These are phyloP conservation scores for Chaetophractus vellerosus DNA, from an alignment of 2,797 vertebrate genomes.

Conservation along the genomic window DNA sequence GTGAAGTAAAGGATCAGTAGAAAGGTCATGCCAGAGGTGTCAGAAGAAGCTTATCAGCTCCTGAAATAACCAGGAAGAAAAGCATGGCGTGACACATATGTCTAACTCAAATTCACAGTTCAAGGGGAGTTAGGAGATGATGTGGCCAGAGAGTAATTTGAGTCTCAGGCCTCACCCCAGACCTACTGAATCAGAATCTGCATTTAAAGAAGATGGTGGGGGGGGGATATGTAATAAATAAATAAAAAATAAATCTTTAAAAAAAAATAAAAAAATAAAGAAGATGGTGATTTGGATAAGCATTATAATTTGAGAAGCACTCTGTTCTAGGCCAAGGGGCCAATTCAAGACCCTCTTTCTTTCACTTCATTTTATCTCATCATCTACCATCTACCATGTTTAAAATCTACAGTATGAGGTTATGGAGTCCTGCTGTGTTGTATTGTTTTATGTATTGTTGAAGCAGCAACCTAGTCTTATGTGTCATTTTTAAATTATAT, in stretches of 20 bases:
- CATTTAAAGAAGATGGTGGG: neutral
- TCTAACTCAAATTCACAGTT: neutral
- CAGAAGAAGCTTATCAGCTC: neutral
- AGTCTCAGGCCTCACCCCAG: neutral
- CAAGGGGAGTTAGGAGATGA: neutral
- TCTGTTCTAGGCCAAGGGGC: neutral
- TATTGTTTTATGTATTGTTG: neutral
- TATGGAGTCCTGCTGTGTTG: neutral
- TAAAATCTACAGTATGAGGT: neutral
- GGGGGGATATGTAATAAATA: too few species aligned
- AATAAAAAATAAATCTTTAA: too few species aligned
- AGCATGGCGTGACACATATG: too few species aligned
- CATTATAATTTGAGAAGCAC: neutral
- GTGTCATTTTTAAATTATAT: constrained; percentile 42
- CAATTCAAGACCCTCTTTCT: neutral
- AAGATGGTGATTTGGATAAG: neutral
- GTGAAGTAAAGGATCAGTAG: neutral
- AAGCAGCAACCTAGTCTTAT: neutral
- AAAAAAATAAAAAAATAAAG: too few species aligned
- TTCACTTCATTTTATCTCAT: constrained; percentile 12
- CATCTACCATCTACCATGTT: neutral
- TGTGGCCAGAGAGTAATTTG: neutral
- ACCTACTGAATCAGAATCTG: neutral
- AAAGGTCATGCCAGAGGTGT: neutral
- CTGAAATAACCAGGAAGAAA: neutral